These are phyloP conservation scores for Coranthus polyacanthus DNA, from an alignment of 2,797 vertebrate species.

Conservation along the genomic window DNA sequence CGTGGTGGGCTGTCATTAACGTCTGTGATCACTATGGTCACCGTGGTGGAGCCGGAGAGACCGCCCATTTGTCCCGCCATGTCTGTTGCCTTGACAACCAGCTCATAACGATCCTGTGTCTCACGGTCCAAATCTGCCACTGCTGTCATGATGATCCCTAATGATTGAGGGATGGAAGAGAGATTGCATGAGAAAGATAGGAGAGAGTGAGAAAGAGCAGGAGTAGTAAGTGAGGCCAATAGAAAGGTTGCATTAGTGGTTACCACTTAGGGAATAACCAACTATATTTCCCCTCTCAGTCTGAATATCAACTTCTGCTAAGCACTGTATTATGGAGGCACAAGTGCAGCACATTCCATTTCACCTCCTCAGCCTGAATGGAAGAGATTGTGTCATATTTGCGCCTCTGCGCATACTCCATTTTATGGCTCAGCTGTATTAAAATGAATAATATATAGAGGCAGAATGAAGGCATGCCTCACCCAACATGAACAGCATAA, in stretches of 20 bases:
- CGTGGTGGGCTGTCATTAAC: constrained; percentile 98
- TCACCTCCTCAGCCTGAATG: constrained; percentile 56
- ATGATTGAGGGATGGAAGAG: constrained; percentile 49
- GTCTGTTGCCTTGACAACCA: constrained; percentile 98
- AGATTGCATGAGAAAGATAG: constrained; percentile 25
- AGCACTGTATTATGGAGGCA: constrained; percentile 58
- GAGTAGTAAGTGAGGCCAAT: constrained; percentile 35
- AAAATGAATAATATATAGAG: constrained; percentile 76
- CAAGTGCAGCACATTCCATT: constrained; percentile 54
- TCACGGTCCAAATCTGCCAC: constrained; percentile 97
- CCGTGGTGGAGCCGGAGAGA: constrained; percentile 96
- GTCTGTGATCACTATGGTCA: constrained; percentile 98
- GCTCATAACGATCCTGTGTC: constrained; percentile 96
- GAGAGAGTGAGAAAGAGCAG: constrained; percentile 3
- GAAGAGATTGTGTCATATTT: constrained; percentile 64
- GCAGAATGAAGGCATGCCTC: constrained; percentile 58
- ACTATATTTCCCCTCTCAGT: constrained; percentile 33
- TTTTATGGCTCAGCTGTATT: constrained; percentile 73
- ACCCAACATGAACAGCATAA: constrained; percentile 49
- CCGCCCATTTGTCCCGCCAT: constrained; percentile 99
- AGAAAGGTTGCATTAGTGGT: constrained; percentile 53
- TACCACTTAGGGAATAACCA: constrained; percentile 36
- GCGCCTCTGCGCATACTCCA: constrained; percentile 48
- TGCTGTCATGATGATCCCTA: constrained; percentile 95
- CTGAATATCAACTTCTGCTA: constrained; percentile 51